A percentile compares a stretch with the other conserved stretches of the same genome.
Evolutionary conservation across 1,140 invertebrate species (phyloP).

Genomic region (Ceratosolen solmsi): DNA sequence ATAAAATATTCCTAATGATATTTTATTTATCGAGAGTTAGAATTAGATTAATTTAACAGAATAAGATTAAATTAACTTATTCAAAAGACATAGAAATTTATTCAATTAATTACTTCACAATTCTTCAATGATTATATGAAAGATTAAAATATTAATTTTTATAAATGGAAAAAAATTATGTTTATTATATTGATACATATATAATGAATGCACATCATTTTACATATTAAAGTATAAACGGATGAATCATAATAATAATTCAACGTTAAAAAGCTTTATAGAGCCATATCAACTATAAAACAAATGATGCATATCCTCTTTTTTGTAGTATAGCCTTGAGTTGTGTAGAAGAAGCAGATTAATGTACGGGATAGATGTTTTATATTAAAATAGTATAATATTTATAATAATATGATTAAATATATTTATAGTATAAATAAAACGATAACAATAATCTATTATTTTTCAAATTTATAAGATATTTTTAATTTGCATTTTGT

Average conservation of each 20-base stretch:
- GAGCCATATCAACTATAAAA: slow-evolving; percentile 23
- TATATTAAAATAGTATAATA: slow-evolving; percentile 6
- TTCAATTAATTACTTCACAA: too few species aligned
- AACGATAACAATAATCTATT: background rate
- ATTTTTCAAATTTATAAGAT: background rate
- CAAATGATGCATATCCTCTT: slow-evolving; percentile 34
- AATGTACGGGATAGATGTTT: slow-evolving; percentile 14
- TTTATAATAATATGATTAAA: background rate
- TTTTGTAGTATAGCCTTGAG: background rate
- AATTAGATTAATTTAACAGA: background rate
- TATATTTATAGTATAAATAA: background rate
- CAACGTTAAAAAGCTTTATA: slow-evolving; percentile 35
- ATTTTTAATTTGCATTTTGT: background rate
- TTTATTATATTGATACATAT: slow-evolving; percentile 46
- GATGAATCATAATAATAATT: too few species aligned
- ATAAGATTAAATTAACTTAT: too few species aligned
- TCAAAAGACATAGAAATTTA: too few species aligned
- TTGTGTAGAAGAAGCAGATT: slow-evolving; percentile 30
- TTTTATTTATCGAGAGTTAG: too few species aligned
- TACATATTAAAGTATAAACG: slow-evolving; percentile 17
- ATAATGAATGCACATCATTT: slow-evolving; percentile 42
- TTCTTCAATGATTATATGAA: too few species aligned
- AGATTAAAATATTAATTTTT: slow-evolving; percentile 8
- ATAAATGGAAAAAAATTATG: slow-evolving; percentile 20
- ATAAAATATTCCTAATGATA: too few species aligned